Conservation (phyloP, 2,113 vertebrate genomes). For the Scomber scombrus region DNA sequence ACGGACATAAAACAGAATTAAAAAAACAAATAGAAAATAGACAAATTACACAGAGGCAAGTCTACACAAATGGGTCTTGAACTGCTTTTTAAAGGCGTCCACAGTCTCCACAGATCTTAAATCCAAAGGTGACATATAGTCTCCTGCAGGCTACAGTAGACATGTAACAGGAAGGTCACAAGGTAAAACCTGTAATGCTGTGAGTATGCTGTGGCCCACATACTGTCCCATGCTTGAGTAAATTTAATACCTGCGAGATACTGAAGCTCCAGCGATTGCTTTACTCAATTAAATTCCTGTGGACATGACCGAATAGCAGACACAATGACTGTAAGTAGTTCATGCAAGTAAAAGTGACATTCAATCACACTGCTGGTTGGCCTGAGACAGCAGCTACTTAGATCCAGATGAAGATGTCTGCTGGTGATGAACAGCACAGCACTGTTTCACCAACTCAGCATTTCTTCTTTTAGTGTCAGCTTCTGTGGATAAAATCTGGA, state of each 20-base stretch:
- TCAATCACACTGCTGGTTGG: constrained; percentile 29
- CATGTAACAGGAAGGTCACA: constrained; percentile 29
- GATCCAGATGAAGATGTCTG: constrained; percentile 56
- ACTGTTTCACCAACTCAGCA: constrained; percentile 11
- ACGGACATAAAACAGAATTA: too few relatives aligned
- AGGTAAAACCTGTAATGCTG: constrained; percentile 35
- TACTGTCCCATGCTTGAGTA: constrained; percentile 11
- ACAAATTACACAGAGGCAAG: too few relatives aligned
- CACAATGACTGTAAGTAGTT: constrained; percentile 52
- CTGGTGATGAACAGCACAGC: constrained; percentile 30
- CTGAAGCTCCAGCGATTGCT: constrained; percentile 29
- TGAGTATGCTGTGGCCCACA: neutral
- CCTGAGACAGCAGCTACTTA: constrained; percentile 36
- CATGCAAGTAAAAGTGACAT: constrained; percentile 57
- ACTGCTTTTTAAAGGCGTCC: too few relatives aligned
- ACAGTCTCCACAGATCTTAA: too few relatives aligned
- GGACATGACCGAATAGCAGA: constrained; percentile 41
- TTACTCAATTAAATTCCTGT: constrained; percentile 57
- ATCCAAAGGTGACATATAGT: neutral
- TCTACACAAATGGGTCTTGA: too few relatives aligned
- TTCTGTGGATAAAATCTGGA: constrained; percentile 21
- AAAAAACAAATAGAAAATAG: too few relatives aligned
- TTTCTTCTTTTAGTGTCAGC: constrained; percentile 17
- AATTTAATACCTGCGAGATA: constrained; percentile 45
- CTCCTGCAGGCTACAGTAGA: neutral